These are phyloP conservation scores for Limnothrissa miodon DNA, from an alignment of 2,113 vertebrate species.

Conservation along the genomic window DNA sequence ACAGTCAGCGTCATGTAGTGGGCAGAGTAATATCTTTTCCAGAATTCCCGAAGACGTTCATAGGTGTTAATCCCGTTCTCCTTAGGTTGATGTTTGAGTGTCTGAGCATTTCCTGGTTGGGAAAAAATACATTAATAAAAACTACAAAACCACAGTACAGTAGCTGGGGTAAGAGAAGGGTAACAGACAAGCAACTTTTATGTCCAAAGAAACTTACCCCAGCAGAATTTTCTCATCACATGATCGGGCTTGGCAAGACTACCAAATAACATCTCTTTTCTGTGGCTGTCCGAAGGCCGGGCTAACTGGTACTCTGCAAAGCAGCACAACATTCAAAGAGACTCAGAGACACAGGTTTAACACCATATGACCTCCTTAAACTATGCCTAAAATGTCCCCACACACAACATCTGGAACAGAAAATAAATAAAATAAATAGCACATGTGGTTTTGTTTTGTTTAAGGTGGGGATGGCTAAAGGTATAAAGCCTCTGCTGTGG, in stretches of 20 bases:
- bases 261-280: slow-evolving; percentile 94
- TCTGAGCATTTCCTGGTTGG: slow-evolving; percentile 87
- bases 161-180: too few relatives aligned
- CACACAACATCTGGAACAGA: too few relatives aligned
- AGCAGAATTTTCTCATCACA: slow-evolving; percentile 96
- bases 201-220: slow-evolving; percentile 74
- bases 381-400: too few relatives aligned
- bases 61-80: slow-evolving; percentile 88
- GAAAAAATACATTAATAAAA: slow-evolving; percentile 12
- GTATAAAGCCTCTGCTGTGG: too few relatives aligned
- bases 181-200: background rate
- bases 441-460: too few relatives aligned
- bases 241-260: slow-evolving; percentile 88
- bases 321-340: background rate
- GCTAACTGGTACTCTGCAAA: slow-evolving; percentile 88
- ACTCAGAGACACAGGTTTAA: background rate
- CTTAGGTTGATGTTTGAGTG: slow-evolving; percentile 86
- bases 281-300: slow-evolving; percentile 87
- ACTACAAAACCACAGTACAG: background rate
- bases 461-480: too few relatives aligned
- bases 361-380: too few relatives aligned
- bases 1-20: slow-evolving; percentile 95
- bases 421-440: too few relatives aligned
- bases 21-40: slow-evolving; percentile 89
- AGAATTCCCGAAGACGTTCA: slow-evolving; percentile 84